Conservation (phyloP, 2,797 vertebrate genomes). For the Mormyrus proboscirostris region DNA sequence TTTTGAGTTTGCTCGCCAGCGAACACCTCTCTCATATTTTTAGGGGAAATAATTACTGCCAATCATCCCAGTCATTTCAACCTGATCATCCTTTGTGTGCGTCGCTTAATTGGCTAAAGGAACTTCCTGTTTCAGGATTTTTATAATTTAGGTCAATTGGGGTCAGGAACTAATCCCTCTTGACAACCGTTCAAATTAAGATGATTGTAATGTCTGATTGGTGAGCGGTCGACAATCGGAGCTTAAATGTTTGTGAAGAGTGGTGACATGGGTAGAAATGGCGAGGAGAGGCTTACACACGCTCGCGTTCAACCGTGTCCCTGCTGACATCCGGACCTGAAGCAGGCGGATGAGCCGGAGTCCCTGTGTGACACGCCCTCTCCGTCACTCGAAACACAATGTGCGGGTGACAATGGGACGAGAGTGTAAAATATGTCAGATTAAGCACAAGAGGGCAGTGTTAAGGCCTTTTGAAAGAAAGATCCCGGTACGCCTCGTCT, state of each 20-base stretch:
- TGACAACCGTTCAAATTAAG: slow-evolving; percentile 38
- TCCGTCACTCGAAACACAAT: neutral
- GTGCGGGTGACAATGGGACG: neutral
- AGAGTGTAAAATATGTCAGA: slow-evolving; percentile 52
- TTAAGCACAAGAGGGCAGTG: slow-evolving; percentile 66
- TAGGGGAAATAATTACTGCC: slow-evolving; percentile 20
- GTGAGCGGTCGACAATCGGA: slow-evolving; percentile 27
- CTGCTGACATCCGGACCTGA: neutral
- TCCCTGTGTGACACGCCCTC: neutral
- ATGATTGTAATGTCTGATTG: slow-evolving; percentile 31
- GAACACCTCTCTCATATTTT: slow-evolving; percentile 5
- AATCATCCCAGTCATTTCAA: slow-evolving; percentile 19
- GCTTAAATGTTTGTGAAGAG: neutral
- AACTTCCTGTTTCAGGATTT: slow-evolving; percentile 28
- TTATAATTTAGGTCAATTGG: slow-evolving; percentile 32
- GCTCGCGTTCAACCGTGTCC: neutral
- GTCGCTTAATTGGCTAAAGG: slow-evolving; percentile 4
- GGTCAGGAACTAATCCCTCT: slow-evolving; percentile 40
- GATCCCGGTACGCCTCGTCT: slow-evolving; percentile 47
- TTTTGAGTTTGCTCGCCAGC: neutral
- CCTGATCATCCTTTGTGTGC: slow-evolving; percentile 21
- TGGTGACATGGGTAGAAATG: neutral
- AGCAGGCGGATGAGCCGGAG: neutral
- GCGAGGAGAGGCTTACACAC: neutral
- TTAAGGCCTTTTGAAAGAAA: slow-evolving; percentile 56